Evolutionary conservation across 2,113 vertebrate species (phyloP).

Genomic region (Isichthys henryi): DNA sequence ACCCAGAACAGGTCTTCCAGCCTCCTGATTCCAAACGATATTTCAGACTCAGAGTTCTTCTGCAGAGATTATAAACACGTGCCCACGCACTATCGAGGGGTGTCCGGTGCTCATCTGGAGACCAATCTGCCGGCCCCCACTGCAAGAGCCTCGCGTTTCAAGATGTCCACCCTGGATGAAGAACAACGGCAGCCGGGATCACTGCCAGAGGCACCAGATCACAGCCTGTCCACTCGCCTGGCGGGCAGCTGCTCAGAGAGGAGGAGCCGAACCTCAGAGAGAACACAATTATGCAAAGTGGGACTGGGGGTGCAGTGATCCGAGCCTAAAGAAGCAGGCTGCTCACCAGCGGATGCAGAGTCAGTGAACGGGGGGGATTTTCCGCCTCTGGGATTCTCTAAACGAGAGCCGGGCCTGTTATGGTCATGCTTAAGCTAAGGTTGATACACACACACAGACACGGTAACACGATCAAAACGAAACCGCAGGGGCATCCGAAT

Average conservation of each 20-base stretch:
- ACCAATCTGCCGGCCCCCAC: background rate
- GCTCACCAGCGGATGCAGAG: background rate
- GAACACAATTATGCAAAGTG: background rate
- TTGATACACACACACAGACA: background rate
- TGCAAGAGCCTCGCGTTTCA: background rate
- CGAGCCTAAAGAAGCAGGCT: background rate
- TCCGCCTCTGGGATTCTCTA: background rate
- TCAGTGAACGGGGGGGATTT: too few relatives aligned
- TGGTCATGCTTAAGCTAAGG: background rate
- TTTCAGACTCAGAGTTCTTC: background rate
- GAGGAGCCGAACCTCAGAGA: background rate
- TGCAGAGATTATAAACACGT: background rate
- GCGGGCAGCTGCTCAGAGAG: background rate
- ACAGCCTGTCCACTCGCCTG: background rate
- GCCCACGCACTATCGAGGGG: background rate
- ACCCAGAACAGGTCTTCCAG: background rate
- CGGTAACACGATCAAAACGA: background rate
- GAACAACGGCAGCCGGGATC: background rate
- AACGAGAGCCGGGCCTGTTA: background rate
- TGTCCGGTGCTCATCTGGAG: background rate
- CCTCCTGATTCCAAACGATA: background rate
- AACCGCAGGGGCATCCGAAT: background rate
- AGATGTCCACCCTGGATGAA: background rate
- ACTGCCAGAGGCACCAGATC: background rate
- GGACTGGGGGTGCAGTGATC: background rate